Percentiles rank a stretch among this genome's conserved stretches.
phyloP scores from a whole-genome alignment of 1,140 invertebrate species.

The Homalodisca vitripennis region DNA sequence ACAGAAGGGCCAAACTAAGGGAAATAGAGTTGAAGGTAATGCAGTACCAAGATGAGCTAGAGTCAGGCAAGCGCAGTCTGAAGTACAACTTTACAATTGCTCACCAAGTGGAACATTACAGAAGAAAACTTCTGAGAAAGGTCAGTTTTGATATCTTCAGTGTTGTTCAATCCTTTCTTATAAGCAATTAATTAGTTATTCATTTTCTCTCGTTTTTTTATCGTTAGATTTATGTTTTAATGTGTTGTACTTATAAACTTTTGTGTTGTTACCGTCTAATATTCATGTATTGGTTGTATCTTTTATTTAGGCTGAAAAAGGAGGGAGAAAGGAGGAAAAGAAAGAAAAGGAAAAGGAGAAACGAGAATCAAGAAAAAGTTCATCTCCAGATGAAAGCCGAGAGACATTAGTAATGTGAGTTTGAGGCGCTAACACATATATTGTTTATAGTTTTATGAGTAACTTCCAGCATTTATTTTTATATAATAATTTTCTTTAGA shows the following conservation, averaged over 20 bases:
- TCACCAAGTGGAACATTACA: conserved; percentile 89
- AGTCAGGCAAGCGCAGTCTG: conserved; percentile 74
- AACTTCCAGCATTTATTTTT: too few relatives aligned
- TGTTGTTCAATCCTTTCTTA: too few relatives aligned
- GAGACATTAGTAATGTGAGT: conserved; percentile 23
- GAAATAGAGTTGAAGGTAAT: conserved; percentile 94
- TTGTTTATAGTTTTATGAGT: not conserved
- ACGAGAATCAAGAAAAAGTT: conserved; percentile 45
- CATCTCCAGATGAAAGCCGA: conserved; percentile 34
- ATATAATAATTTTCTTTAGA: too few relatives aligned
- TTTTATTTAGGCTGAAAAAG: conserved; percentile 43
- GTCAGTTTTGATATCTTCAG: too few relatives aligned
- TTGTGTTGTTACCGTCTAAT: too few relatives aligned
- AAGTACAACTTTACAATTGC: conserved; percentile 76
- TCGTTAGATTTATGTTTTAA: too few relatives aligned
- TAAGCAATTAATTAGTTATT: too few relatives aligned
- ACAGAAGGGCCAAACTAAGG: conserved; percentile 77
- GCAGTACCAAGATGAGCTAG: conserved; percentile 95
- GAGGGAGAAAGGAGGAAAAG: conserved; percentile 35
- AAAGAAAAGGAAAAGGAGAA: conserved; percentile 42
- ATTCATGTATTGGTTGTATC: too few relatives aligned
- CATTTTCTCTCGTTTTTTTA: too few relatives aligned
- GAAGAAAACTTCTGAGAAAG: conserved; percentile 85
- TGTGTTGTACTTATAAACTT: too few relatives aligned
- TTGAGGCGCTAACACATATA: not conserved